Percentiles rank a stretch among this genome's conserved stretches.
These are phyloP conservation scores for Ailurus styani DNA, from an alignment of 2,113 vertebrate species.

Conservation along the genomic window DNA sequence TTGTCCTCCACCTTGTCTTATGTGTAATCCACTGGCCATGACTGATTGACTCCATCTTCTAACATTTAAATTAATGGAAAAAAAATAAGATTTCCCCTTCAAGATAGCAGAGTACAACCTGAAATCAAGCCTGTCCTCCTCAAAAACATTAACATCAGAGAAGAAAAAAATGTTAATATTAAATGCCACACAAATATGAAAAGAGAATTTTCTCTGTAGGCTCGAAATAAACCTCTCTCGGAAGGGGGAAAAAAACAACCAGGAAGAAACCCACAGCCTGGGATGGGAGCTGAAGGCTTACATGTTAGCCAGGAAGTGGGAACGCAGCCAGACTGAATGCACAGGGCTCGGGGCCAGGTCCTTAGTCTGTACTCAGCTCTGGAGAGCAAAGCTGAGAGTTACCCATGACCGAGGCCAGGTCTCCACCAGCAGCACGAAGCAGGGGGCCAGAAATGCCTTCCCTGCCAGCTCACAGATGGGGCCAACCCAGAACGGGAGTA, in stretches of 20 bases:
- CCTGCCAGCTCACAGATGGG: too few relatives aligned
- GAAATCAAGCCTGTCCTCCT: neutral
- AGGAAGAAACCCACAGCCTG: neutral
- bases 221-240: neutral
- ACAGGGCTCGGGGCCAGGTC: neutral
- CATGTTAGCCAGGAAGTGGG: neutral
- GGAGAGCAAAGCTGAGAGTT: neutral
- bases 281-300: neutral
- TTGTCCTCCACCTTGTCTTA: neutral
- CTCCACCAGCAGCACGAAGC: neutral
- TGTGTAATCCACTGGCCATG: fast-evolving
- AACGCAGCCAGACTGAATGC: neutral
- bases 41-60: neutral
- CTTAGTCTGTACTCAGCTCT: neutral
- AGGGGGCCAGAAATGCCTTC: neutral
- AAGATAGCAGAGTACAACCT: neutral
- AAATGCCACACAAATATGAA: neutral
- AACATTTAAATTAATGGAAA: neutral
- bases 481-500: neutral
- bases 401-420: neutral
- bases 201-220: neutral
- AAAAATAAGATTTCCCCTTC: neutral
- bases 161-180: neutral
- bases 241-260: neutral
- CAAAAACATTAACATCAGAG: neutral